Evolutionary conservation across 2,888 invertebrate species (phyloP), one percentile per base, ranked within the genome.

Genomic region (Hydrotaea cyrtoneurina): DNA sequence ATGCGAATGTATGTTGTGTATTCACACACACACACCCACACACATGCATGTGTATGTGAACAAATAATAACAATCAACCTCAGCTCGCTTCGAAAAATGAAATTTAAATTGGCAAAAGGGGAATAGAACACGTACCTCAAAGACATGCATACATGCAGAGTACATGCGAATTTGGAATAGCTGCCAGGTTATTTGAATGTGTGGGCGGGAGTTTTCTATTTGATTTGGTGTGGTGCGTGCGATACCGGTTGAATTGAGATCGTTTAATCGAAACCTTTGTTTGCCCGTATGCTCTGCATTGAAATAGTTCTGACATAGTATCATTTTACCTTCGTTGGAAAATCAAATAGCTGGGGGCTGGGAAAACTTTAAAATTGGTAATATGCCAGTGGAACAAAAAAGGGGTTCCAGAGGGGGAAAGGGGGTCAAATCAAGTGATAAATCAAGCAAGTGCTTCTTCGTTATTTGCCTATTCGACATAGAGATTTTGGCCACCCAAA

Each of bases 61-160:
- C 36, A 43, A 66, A 66, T 66, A 66, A 66, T 39, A 36, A 66
- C 66, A 66, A 66, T 43, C 66, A 66, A 43, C 21, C 64, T 36
- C 36, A 43, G 59, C 59, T 59, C 66, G 10, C n/a, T 31, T 21
- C 17, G 66, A 66, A 66, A 66, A 66, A 43, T 66, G 66, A 66
- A 66, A 66, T 66, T 66, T 66, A 66, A 66, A 66, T 66, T 66
- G 66, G 66, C 36, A 66, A 66, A 66, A 17, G 36, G 66, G 66
- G 66, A 66, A 39, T 66, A 43, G 19, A n/a, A 10, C 31, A 23
- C 43, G 26, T 59, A 26, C 26, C 59, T 23, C 59, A 26, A 23
- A 59, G 26, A 59, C 26, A 59, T 15, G 11, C 21, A 19, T 10
- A n/a, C 59, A 26, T 23, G 13, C 11, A 26, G 15, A 26, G 31